Conservation (phyloP, 2,113 vertebrate genomes). For the Petromus typicus region DNA sequence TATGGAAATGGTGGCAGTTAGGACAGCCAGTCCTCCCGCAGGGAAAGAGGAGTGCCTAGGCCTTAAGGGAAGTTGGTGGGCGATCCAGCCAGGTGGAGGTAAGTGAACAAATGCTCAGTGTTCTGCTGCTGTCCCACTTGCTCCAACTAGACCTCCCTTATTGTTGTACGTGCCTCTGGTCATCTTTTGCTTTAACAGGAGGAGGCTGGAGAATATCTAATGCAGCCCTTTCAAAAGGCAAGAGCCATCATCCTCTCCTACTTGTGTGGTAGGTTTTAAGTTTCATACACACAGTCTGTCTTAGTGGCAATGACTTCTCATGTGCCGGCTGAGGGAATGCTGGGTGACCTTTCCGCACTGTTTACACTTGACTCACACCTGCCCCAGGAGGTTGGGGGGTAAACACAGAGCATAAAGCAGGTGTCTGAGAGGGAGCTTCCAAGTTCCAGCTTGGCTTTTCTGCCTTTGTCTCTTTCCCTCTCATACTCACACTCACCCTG, state of each 20-base stretch:
- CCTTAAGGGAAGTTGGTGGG: fast-evolving
- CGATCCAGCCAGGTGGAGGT: not conserved
- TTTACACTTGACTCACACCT: constrained; percentile 73
- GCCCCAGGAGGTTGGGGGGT: not conserved
- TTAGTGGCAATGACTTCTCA: not conserved
- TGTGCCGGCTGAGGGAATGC: not conserved
- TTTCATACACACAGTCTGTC: not conserved
- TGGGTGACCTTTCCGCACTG: constrained; percentile 29
- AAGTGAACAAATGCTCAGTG: not conserved
- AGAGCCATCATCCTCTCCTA: not conserved
- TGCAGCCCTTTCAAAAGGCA: not conserved
- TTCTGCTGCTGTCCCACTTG: not conserved
- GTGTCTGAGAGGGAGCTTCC: not conserved
- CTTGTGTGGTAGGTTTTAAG: not conserved
- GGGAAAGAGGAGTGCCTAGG: not conserved
- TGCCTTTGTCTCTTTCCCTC: not conserved
- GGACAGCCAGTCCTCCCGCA: not conserved
- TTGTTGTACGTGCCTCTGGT: not conserved
- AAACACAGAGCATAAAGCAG: not conserved
- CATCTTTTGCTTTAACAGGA: not conserved
- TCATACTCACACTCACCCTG: fast-evolving
- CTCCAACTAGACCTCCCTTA: not conserved
- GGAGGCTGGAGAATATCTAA: not conserved
- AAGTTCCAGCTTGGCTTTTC: not conserved
- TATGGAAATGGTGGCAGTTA: not conserved